phyloP scores from a whole-genome alignment of 1,140 invertebrate genomes.

The Halictus rubicundus region DNA sequence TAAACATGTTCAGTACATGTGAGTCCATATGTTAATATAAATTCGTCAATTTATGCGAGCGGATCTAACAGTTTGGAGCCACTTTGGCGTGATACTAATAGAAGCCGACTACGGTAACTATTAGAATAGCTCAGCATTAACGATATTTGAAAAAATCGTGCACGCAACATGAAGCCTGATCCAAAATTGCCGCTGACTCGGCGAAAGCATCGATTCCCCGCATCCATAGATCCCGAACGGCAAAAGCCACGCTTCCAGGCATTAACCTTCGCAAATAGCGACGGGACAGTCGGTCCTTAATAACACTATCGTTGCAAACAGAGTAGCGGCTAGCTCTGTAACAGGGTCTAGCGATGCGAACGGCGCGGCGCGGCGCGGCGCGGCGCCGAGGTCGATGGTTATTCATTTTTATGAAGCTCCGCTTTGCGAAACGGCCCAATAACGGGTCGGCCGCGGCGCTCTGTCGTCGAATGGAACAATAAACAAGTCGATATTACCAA shows the following conservation, averaged over 20 bases:
- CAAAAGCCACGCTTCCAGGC: background rate
- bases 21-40: no score
- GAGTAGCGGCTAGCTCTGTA: conserved; percentile 6
- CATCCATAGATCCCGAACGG: background rate
- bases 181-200: no score
- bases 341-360: conserved; percentile 15
- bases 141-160: no score
- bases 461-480: conserved; percentile 32
- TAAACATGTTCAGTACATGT: no score
- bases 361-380: no score
- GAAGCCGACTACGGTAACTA: no score
- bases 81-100: no score
- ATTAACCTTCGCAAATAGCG: background rate
- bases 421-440: conserved; percentile 41
- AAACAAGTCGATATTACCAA: conserved; percentile 54
- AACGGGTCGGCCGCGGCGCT: background rate
- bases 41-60: no score
- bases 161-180: no score
- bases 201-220: background rate
- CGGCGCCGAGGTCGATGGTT: conserved; percentile 20
- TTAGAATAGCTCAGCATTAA: no score
- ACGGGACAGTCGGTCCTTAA: background rate
- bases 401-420: conserved; percentile 50
- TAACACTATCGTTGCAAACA: conserved; percentile 28
- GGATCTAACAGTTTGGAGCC: no score